Evolutionary conservation across 2,797 vertebrate genomes (phyloP), one percentile per base, ranked within the genome.

Genomic region (Pipistrellus pipistrellus): DNA sequence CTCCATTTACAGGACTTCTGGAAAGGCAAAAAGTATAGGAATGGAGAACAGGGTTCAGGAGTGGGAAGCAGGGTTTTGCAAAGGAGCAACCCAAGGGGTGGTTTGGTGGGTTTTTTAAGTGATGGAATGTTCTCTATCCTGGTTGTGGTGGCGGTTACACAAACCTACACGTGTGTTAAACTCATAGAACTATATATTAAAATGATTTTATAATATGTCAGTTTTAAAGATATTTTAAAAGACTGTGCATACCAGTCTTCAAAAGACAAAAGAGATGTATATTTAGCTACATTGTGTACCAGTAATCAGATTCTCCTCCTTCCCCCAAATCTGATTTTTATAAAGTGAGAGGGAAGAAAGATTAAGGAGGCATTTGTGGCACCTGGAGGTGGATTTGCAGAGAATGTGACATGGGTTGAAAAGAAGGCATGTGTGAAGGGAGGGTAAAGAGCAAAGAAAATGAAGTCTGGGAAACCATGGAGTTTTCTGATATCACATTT

Each of bases 311-410:
- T 90, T 68, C 68, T 41, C 15, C 35, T 84, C 68, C 76, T 48
- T 23, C 57, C 44, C 7, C 4, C 53, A 97, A 85, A 76, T 86
- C 35, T 93, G 73, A 93, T 87, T 95, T 95, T 71, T 92, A 95
- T 93, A 87, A 96, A 94, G 81, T 89, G n/a, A 95, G 83, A 95
- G 64, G 71, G 83, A 90, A 95, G 55, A 92, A 90, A 94, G 25
- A 91, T 93, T 86, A 80, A 81, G 80, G 84, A 93, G 76, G 55
- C 72, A 94, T 95, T 83, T 93, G 64, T 87, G 71, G 68, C 76
- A 95, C 66, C 84, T 51, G 93, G 68, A 85, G 91, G 83, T 87
- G 80, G 93, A 96, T 87, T 91, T 96, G 89, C 94, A 95, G 95
- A 92, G 93, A 95, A 69, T 90, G 80, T 64, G 84, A 91, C 32